Conservation (phyloP, 2,113 vertebrate genomes). For the Bos indicus region DNA sequence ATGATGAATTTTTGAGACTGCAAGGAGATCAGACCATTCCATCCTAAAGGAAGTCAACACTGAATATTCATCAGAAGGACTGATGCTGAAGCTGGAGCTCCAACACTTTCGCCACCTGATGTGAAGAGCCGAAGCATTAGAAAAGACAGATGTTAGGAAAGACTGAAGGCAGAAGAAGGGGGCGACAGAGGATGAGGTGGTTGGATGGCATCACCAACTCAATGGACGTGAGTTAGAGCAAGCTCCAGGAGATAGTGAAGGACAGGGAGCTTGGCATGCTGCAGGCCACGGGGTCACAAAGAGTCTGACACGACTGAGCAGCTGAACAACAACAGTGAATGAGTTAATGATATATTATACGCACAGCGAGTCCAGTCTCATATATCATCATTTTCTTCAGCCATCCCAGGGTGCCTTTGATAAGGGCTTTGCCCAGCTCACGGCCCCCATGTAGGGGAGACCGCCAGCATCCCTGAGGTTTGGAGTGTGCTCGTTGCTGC, state of each 20-base stretch:
- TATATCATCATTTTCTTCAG: rapidly evolving
- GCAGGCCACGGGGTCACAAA: neutral
- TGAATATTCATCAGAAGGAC: neutral
- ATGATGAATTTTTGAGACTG: neutral
- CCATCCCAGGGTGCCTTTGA: neutral
- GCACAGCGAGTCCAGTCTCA: neutral
- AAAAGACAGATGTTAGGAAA: neutral
- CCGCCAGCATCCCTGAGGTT: too few relatives aligned
- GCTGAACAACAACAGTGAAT: neutral
- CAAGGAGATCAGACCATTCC: neutral
- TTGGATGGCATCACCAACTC: neutral
- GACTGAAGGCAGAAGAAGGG: neutral
- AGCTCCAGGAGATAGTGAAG: neutral
- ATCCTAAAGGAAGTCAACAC: neutral
- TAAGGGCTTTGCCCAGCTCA: too few relatives aligned
- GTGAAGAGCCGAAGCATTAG: neutral
- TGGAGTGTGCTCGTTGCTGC: rapidly evolving
- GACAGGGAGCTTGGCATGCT: neutral
- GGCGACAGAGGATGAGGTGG: neutral
- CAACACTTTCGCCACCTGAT: neutral
- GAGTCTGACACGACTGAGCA: neutral
- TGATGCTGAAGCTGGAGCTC: neutral
- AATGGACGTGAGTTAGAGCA: neutral
- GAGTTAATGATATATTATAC: neutral
- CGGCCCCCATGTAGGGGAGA: rapidly evolving